phyloP scores from a whole-genome alignment of 2,797 vertebrate genomes.

The Periparus ater region DNA sequence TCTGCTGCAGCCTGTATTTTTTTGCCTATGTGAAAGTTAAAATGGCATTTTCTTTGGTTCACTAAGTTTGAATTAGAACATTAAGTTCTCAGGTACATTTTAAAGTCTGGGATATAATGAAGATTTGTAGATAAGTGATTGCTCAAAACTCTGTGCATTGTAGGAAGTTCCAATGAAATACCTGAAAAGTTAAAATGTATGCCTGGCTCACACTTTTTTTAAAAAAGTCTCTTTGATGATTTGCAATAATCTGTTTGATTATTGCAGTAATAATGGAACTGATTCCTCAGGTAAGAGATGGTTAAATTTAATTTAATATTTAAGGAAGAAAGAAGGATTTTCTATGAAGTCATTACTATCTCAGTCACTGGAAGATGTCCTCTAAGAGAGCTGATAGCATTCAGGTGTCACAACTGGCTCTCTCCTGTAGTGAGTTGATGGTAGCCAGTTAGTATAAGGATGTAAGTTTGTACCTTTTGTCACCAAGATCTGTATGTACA shows the following conservation, averaged over 20 bases:
- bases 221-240: not conserved
- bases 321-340: not conserved
- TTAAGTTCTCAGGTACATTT: not conserved
- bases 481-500: not conserved
- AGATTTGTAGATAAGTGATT: constrained; percentile 21
- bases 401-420: not conserved
- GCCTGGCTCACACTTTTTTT: not conserved
- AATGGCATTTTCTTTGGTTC: not conserved
- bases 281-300: not conserved
- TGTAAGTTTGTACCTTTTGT: not conserved
- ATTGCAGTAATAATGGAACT: not conserved
- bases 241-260: not conserved
- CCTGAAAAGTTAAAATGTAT: not conserved
- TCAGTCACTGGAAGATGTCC: not conserved
- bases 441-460: not conserved
- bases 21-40: not conserved
- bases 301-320: not conserved
- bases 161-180: not conserved
- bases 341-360: not conserved
- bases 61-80: constrained; percentile 10
- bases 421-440: not conserved
- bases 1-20: not conserved
- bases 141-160: not conserved
- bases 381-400: not conserved
- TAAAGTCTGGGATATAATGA: not conserved